Conservation (phyloP, 2,888 invertebrate genomes). For the Unio delphinus region DNA sequence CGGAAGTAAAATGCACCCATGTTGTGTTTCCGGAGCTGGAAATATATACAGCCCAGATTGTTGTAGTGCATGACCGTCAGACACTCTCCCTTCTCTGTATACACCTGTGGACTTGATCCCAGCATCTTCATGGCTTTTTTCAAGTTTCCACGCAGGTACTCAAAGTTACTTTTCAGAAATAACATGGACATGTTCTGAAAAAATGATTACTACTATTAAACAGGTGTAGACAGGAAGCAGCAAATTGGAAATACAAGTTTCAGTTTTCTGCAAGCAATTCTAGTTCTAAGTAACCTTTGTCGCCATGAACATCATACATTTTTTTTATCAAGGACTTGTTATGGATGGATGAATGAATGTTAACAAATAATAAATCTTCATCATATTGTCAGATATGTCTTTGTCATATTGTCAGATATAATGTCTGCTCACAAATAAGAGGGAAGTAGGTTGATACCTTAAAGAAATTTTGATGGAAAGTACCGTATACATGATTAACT, state of each 20-base stretch:
- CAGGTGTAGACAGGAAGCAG: background rate
- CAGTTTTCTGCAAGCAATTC: no score
- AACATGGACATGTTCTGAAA: constrained; percentile 73
- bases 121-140: constrained; percentile 77
- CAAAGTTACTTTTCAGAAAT: constrained; percentile 78
- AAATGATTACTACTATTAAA: background rate
- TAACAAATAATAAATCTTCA: no score
- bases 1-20: constrained; percentile 85
- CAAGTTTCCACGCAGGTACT: constrained; percentile 79
- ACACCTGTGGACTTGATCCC: constrained; percentile 51
- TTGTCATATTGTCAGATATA: no score
- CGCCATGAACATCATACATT: no score
- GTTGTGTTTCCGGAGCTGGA: constrained; percentile 85
- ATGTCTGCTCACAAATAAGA: no score
- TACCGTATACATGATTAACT: no score
- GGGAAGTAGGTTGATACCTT: no score
- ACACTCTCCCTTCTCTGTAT: constrained; percentile 76
- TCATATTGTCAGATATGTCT: no score
- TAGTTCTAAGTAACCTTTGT: no score
- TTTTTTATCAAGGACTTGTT: no score
- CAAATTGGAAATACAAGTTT: background rate
- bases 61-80: constrained; percentile 81
- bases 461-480: no score
- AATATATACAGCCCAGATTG: constrained; percentile 86
- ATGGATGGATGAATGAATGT: no score